Conservation (phyloP, 2,888 invertebrate genomes). For the Tyria jacobaeae region DNA sequence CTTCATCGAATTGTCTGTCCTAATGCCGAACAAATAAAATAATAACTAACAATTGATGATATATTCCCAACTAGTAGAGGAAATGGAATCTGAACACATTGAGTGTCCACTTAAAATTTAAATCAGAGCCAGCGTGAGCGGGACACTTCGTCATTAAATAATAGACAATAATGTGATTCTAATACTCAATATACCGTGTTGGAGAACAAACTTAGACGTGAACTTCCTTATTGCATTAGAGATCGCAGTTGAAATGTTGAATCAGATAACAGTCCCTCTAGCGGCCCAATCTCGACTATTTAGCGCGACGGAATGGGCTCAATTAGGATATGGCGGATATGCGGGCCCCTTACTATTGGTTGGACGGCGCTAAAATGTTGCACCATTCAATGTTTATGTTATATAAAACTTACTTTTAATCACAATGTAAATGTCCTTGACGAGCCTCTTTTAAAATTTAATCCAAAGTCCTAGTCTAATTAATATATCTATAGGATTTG, state of each 20-base stretch:
- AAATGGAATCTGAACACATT: slow-evolving; percentile 36
- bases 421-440: no score
- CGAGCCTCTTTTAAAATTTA: no score
- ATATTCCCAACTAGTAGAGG: slow-evolving; percentile 9
- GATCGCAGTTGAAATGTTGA: slow-evolving; percentile 69
- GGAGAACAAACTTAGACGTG: slow-evolving; percentile 64
- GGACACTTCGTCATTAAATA: slow-evolving; percentile 52
- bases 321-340: slow-evolving; percentile 84
- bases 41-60: background rate
- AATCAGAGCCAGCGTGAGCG: slow-evolving; percentile 43
- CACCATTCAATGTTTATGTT: slow-evolving; percentile 20
- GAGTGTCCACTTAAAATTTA: slow-evolving; percentile 42
- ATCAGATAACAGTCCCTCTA: slow-evolving; percentile 81
- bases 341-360: slow-evolving; percentile 81
- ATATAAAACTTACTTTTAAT: no score
- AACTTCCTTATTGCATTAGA: slow-evolving; percentile 82
- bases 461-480: no score
- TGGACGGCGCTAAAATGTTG: slow-evolving; percentile 59
- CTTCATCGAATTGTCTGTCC: background rate
- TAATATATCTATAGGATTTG: no score
- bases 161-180: slow-evolving; percentile 55
- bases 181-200: slow-evolving; percentile 71
- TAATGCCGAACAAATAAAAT: background rate
- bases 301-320: slow-evolving; percentile 83
- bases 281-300: slow-evolving; percentile 77